Evolutionary conservation across 2,113 vertebrate species (phyloP), one percentile per base, ranked within the genome.

Genomic region (Numenius arquata): DNA sequence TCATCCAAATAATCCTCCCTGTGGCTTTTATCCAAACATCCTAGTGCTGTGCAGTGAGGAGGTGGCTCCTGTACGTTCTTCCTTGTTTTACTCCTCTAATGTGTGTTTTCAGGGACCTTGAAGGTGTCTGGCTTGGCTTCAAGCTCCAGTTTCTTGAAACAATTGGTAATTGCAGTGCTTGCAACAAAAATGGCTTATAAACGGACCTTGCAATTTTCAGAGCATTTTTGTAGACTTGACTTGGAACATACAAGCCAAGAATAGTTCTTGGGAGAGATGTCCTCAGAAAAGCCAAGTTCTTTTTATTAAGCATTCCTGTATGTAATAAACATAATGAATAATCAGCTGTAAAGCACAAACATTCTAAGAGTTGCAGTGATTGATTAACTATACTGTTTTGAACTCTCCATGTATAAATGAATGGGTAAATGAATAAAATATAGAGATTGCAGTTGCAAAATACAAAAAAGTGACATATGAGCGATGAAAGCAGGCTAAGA

Each of bases 371-470:
- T 27, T 85, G 53, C 45, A 77, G 43, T 88, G 92, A 95, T 85
- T 93, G 87, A 96, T 93, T 95, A 95, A 85, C 84, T 66, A 63
- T 59, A 77, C n/a, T 82, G 71, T 58, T 94, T 95, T 91, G 77
- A 95, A 92, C 77, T 59, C 91, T 66, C 67, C 26, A 26, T 66
- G 50, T 96, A 80, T 88, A 97, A 97, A 94, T 89, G 77, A 95
- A 97, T 91, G 87, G 38, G 67, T 94, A 92, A 97, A 95, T 95
- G 74, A 96, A 96, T 96, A 95, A 95, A 96, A 95, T 95, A 96
- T 80, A 94, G 89, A 89, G 87, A 93, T 88, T 96, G 91, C 50
- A 73, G 55, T 91, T 92, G 58, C 74, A 97, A 93, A 95, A 92
- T 95, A 91, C 45, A 70, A 91, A 95, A 75, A 95, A 92, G 71